Conservation (phyloP, 2,888 invertebrate species). For the Lingula anatina region DNA sequence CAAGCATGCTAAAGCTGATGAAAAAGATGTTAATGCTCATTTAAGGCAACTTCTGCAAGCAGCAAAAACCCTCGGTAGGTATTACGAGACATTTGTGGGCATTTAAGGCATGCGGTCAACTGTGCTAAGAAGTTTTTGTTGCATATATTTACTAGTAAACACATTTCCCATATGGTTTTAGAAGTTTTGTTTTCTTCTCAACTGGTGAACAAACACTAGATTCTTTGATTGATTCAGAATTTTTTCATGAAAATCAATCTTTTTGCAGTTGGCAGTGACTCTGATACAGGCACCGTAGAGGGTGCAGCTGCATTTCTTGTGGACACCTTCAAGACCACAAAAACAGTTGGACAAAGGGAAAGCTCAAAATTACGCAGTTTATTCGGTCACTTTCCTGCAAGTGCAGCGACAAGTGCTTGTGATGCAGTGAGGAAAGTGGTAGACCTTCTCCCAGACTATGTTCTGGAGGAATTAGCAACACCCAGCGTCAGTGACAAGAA, state of each 20-base stretch:
- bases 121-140: background rate
- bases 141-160: slow-evolving; percentile 4
- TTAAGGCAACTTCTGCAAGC: slow-evolving; percentile 25
- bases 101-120: too few species aligned
- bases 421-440: slow-evolving; percentile 26
- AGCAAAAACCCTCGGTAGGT: slow-evolving; percentile 26
- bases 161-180: background rate
- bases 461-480: slow-evolving; percentile 13
- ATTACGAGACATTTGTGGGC: background rate
- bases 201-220: too few species aligned
- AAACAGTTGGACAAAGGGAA: slow-evolving; percentile 29
- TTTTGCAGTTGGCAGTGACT: slow-evolving; percentile 29
- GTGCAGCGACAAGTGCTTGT: slow-evolving; percentile 40
- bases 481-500: slow-evolving; percentile 18
- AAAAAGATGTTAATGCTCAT: slow-evolving; percentile 17
- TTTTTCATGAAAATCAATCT: background rate
- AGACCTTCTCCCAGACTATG: slow-evolving; percentile 34
- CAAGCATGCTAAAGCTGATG: slow-evolving; percentile 18
- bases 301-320: slow-evolving; percentile 41
- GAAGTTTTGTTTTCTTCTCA: background rate
- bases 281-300: slow-evolving; percentile 30
- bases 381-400: slow-evolving; percentile 46
- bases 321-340: slow-evolving; percentile 30
- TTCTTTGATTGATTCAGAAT: too few species aligned
- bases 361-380: slow-evolving; percentile 30